Evolutionary conservation across 2,113 vertebrate species (phyloP).

Genomic region (Spilogale gracilis): DNA sequence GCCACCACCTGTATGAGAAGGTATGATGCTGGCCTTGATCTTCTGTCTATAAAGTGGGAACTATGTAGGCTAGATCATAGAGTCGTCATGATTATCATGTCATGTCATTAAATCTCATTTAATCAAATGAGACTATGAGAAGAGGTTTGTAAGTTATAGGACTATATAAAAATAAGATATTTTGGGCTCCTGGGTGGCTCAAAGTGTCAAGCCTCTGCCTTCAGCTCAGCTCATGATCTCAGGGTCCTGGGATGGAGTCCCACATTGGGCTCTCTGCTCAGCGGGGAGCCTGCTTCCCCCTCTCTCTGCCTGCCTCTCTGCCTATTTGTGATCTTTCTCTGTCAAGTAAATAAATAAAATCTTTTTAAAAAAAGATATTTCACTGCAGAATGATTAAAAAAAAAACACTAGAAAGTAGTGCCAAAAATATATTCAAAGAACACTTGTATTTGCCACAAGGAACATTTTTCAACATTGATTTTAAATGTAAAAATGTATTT

Average conservation of each 20-base stretch:
- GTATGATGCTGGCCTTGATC: background rate
- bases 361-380: background rate
- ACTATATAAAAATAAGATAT: background rate
- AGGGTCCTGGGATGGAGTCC: too few species aligned
- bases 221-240: too few species aligned
- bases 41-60: background rate
- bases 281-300: too few species aligned
- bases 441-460: background rate
- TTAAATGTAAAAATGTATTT: background rate
- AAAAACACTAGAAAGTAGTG: background rate
- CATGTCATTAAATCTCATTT: too few species aligned
- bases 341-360: too few species aligned
- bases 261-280: too few species aligned
- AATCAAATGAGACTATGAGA: background rate
- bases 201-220: too few species aligned
- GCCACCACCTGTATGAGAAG: background rate
- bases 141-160: background rate
- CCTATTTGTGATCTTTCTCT: too few species aligned
- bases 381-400: background rate
- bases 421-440: background rate
- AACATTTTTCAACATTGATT: background rate
- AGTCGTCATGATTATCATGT: background rate
- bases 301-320: too few species aligned
- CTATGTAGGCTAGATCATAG: background rate
- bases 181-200: background rate